Percentiles rank a stretch among this genome's conserved stretches.
These are phyloP conservation scores for Conops quadrifasciatus DNA, from an alignment of 2,888 invertebrate genomes.

Conservation along the genomic window DNA sequence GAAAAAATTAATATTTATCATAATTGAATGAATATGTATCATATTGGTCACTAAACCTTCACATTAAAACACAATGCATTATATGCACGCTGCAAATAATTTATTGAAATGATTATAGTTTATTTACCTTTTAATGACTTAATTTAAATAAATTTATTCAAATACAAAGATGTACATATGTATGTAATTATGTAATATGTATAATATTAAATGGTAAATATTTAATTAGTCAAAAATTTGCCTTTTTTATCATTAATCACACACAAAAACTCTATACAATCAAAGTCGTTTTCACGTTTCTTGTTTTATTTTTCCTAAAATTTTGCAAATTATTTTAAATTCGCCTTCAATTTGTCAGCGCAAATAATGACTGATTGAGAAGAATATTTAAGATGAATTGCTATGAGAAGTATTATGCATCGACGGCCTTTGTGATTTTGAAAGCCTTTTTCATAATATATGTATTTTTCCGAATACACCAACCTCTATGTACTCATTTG, in stretches of 20 bases:
- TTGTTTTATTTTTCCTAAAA: conserved; percentile 14
- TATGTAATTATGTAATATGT: conserved; percentile 54
- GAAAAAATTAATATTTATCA: no score
- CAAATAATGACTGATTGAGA: neutral
- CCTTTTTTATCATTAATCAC: conserved; percentile 33
- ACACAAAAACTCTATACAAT: conserved; percentile 28
- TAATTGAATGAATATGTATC: no score
- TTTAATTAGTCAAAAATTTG: conserved; percentile 41
- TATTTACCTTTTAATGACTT: conserved; percentile 61
- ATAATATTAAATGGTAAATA: conserved; percentile 44
- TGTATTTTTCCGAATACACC: no score
- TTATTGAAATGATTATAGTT: conserved; percentile 60
- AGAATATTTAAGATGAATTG: neutral
- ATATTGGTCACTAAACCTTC: no score
- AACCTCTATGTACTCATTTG: no score
- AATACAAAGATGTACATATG: conserved; percentile 60
- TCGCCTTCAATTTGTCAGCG: neutral
- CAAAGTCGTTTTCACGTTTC: conserved; percentile 8
- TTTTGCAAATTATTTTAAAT: conserved; percentile 9
- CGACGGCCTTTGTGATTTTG: no score
- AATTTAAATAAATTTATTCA: conserved; percentile 64
- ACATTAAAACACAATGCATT: no score
- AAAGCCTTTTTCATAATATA: no score
- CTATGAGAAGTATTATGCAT: no score
- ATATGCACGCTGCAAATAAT: conserved; percentile 2